These are phyloP conservation scores for Drosophila grimshawi DNA, from an alignment of 1,140 invertebrate species.

Conservation along the genomic window DNA sequence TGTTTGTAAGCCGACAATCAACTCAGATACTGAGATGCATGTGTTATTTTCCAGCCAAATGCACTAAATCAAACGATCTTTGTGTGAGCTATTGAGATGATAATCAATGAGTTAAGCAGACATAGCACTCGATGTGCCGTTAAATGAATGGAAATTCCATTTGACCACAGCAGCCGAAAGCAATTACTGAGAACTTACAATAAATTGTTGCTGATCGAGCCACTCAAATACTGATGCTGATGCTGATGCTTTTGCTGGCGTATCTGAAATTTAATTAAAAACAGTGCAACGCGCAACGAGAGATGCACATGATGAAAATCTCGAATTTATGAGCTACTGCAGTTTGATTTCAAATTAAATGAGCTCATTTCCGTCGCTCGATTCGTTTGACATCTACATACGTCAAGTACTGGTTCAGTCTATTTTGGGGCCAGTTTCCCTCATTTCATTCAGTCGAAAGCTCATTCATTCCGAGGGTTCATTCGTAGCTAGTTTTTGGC, in stretches of 20 bases:
- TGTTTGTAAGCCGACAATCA: constrained; percentile 22
- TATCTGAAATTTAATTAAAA: constrained; percentile 82
- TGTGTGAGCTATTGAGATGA: constrained; percentile 62
- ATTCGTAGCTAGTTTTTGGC: constrained; percentile 73
- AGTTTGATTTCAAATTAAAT: constrained; percentile 63
- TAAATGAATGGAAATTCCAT: constrained; percentile 79
- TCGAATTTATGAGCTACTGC: constrained; percentile 55
- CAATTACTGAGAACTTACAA: constrained; percentile 74
- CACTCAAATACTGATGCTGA: not conserved
- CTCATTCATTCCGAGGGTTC: constrained; percentile 71
- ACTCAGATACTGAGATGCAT: constrained; percentile 28
- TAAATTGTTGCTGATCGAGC: constrained; percentile 54
- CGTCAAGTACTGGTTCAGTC: constrained; percentile 33
- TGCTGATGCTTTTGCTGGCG: constrained; percentile 42
- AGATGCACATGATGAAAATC: constrained; percentile 46
- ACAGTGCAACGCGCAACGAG: constrained; percentile 24
- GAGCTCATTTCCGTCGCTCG: constrained; percentile 78
- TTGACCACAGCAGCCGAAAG: constrained; percentile 28
- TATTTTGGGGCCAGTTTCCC: constrained; percentile 57
- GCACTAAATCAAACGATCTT: constrained; percentile 73
- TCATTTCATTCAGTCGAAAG: constrained; percentile 49
- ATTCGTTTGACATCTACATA: constrained; percentile 64
- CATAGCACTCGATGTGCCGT: constrained; percentile 56
- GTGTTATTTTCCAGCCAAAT: constrained; percentile 54
- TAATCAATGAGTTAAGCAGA: constrained; percentile 60